These are phyloP conservation scores for Palloptera scutellata DNA, from an alignment of 2,888 invertebrate species.

Conservation along the genomic window DNA sequence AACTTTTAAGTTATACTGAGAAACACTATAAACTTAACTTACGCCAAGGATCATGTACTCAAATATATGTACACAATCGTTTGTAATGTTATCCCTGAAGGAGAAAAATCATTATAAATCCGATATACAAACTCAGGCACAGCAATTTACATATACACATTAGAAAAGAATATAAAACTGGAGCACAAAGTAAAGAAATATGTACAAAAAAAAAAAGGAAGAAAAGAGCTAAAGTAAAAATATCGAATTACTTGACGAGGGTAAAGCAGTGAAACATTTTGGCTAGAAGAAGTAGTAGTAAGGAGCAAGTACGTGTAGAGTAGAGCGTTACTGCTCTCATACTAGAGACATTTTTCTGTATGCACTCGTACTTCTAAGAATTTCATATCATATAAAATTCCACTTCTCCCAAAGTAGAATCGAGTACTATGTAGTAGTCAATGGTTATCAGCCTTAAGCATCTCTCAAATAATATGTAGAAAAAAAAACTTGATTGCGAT, in stretches of 20 bases:
- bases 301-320: too few relatives aligned
- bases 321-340: not conserved
- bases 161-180: not conserved
- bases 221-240: conserved; percentile 2
- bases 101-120: not conserved
- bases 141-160: not conserved
- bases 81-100: conserved; percentile 17
- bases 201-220: not conserved
- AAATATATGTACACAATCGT: conserved; percentile 6
- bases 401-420: too few relatives aligned
- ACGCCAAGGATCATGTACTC: not conserved
- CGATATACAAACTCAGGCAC: not conserved
- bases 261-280: not conserved
- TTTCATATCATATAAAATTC: conserved; percentile 28
- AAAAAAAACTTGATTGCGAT: too few relatives aligned
- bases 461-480: too few relatives aligned
- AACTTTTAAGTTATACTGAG: too few relatives aligned
- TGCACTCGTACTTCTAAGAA: conserved; percentile 28
- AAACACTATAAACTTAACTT: too few relatives aligned
- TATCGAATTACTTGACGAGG: conserved; percentile 6
- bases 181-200: not conserved
- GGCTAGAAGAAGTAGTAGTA: not conserved
- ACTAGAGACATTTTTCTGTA: not conserved
- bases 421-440: too few relatives aligned
- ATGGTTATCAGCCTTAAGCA: too few relatives aligned